Percentiles rank a stretch among this genome's conserved stretches.
phyloP scores from a whole-genome alignment of 1,140 invertebrate species.

The Colletes gigas region DNA sequence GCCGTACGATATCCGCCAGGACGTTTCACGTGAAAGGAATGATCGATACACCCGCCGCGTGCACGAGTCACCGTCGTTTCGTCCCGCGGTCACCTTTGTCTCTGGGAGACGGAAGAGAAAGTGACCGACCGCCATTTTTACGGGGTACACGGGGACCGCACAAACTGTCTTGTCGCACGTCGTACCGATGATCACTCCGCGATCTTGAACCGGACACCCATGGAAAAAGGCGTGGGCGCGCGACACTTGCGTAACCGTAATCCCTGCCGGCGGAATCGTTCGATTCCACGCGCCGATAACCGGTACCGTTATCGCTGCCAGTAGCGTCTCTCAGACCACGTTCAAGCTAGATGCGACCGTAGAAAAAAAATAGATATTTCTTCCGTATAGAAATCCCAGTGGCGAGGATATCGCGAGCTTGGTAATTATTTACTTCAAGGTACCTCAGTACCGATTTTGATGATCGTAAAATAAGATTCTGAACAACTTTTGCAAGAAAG shows the following conservation, averaged over 20 bases:
- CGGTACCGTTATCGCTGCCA: slow-evolving; percentile 22
- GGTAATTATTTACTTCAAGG: too few relatives aligned
- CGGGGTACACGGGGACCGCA: slow-evolving; percentile 10
- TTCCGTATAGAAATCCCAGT: too few relatives aligned
- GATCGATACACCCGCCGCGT: slow-evolving; percentile 48
- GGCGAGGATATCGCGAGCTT: too few relatives aligned
- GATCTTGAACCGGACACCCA: slow-evolving; percentile 11
- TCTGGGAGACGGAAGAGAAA: slow-evolving; percentile 67
- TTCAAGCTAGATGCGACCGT: too few relatives aligned
- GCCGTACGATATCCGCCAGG: slow-evolving; percentile 11
- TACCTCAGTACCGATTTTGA: too few relatives aligned
- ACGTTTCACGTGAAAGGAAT: slow-evolving; percentile 13
- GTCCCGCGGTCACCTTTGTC: slow-evolving; percentile 57
- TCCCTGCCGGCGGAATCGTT: slow-evolving; percentile 8
- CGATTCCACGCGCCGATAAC: slow-evolving; percentile 28
- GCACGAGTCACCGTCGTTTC: slow-evolving; percentile 47
- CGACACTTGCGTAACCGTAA: slow-evolving; percentile 26
- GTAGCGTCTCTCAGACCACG: too few relatives aligned
- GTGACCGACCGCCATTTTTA: slow-evolving; percentile 37
- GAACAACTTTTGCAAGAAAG: too few relatives aligned
- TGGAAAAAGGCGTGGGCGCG: slow-evolving; percentile 30
- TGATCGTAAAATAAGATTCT: too few relatives aligned
- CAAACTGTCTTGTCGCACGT: slow-evolving; percentile 47
- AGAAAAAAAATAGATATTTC: too few relatives aligned
- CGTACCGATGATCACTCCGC: slow-evolving; percentile 35